These are phyloP conservation scores for Onychorhynchus coronatus DNA, from an alignment of 2,113 vertebrate genomes.

Conservation along the genomic window DNA sequence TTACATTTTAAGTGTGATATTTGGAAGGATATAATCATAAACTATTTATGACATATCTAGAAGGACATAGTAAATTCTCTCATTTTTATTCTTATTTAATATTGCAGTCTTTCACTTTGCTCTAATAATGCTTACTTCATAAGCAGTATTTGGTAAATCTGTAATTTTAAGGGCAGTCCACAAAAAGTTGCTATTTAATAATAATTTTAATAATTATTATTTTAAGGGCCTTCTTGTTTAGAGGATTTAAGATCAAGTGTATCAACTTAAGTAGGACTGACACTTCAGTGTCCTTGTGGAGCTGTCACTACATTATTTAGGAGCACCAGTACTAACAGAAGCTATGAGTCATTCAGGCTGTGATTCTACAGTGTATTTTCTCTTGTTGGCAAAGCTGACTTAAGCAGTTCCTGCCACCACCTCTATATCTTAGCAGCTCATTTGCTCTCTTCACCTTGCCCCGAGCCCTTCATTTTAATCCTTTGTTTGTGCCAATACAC, in stretches of 20 bases:
- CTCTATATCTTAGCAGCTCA: background rate
- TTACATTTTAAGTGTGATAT: background rate
- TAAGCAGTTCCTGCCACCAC: constrained; percentile 29
- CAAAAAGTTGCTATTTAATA: background rate
- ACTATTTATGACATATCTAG: background rate
- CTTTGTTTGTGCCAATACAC: background rate
- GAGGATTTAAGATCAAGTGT: background rate
- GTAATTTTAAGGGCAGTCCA: background rate
- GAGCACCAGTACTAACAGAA: constrained; percentile 28
- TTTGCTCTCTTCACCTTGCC: constrained; percentile 35
- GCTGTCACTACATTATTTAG: constrained; percentile 21
- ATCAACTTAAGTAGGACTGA: background rate
- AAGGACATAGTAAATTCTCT: background rate
- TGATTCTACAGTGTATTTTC: constrained; percentile 33
- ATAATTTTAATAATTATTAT: background rate
- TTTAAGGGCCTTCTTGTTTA: background rate
- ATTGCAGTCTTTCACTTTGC: background rate
- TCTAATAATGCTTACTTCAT: background rate
- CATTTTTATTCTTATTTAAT: background rate
- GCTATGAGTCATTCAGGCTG: constrained; percentile 48
- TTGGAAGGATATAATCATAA: background rate
- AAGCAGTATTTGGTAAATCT: background rate
- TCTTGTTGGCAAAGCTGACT: constrained; percentile 56
- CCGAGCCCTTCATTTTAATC: background rate
- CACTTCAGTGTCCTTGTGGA: constrained; percentile 33